Conservation (phyloP, 2,113 vertebrate species). For the Petrocephalus zakoni region DNA sequence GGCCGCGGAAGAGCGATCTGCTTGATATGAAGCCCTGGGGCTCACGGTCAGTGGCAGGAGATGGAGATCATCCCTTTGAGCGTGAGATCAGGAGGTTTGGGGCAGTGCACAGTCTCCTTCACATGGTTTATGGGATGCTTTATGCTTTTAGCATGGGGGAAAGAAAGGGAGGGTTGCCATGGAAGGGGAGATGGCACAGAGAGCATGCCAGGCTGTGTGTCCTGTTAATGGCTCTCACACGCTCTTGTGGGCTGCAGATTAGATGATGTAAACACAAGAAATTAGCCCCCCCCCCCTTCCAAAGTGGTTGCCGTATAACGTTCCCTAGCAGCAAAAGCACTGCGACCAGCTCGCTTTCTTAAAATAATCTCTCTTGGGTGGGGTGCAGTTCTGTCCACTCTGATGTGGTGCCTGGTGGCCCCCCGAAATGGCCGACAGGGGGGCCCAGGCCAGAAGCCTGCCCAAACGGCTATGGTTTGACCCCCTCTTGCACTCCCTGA, state of each 20-base stretch:
- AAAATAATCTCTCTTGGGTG: constrained; percentile 23
- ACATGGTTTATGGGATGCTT: constrained; percentile 42
- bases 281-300: neutral
- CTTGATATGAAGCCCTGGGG: constrained; percentile 41
- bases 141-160: constrained; percentile 27
- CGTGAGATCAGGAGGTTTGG: constrained; percentile 35
- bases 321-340: neutral
- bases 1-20: constrained; percentile 28
- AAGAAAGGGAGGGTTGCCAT: constrained; percentile 27
- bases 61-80: constrained; percentile 37
- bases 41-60: constrained; percentile 21
- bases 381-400: constrained; percentile 23
- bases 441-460: neutral
- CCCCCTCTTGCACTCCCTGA: neutral
- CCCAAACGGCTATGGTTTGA: neutral
- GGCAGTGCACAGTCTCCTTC: constrained; percentile 34
- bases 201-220: constrained; percentile 30
- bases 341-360: neutral
- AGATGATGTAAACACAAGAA: constrained; percentile 7
- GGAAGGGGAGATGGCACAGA: constrained; percentile 15
- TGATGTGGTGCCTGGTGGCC: constrained; percentile 16
- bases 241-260: neutral
- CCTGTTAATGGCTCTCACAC: constrained; percentile 29
- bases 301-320: neutral
- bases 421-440: neutral